A percentile compares a stretch with the other conserved stretches of the same genome.
phyloP scores from a whole-genome alignment of 2,888 invertebrate species.

The Orchestes rusci region DNA sequence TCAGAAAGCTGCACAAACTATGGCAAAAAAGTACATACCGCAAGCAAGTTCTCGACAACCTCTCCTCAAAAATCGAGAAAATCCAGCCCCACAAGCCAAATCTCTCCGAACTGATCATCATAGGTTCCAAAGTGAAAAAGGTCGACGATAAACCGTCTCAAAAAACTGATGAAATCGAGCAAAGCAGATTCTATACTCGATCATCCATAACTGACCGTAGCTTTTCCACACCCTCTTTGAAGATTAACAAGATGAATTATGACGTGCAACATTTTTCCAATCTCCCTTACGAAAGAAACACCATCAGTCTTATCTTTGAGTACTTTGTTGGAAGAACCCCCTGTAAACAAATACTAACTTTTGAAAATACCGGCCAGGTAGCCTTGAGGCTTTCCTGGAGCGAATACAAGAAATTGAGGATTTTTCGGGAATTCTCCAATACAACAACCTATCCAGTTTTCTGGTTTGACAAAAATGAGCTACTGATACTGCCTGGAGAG shows the following conservation, averaged over 20 bases:
- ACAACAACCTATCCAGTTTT: conserved; percentile 35
- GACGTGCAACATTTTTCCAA: no score
- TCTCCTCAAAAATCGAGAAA: conserved; percentile 28
- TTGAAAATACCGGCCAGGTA: conserved; percentile 31
- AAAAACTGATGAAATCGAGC: no score
- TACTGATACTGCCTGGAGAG: conserved; percentile 49
- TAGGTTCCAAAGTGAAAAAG: conserved; percentile 27
- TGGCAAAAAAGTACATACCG: conserved; percentile 36
- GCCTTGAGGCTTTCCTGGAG: conserved; percentile 30
- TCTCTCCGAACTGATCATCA: conserved; percentile 31
- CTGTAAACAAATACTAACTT: conserved; percentile 22
- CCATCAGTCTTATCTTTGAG: conserved; percentile 28
- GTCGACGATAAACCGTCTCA: not conserved
- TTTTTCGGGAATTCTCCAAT: conserved; percentile 27
- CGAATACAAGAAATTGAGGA: conserved; percentile 37
- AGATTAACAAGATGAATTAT: no score
- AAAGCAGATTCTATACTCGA: no score
- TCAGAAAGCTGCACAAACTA: conserved; percentile 21
- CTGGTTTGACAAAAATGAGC: conserved; percentile 53
- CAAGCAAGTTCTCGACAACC: conserved; percentile 25
- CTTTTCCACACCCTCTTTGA: no score
- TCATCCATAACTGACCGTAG: no score
- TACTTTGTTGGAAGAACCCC: conserved; percentile 21
- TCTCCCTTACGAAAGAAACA: conserved; percentile 1
- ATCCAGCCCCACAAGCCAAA: conserved; percentile 36